phyloP scores from a whole-genome alignment of 2,888 invertebrate genomes.

The Lycophotia porphyrea region DNA sequence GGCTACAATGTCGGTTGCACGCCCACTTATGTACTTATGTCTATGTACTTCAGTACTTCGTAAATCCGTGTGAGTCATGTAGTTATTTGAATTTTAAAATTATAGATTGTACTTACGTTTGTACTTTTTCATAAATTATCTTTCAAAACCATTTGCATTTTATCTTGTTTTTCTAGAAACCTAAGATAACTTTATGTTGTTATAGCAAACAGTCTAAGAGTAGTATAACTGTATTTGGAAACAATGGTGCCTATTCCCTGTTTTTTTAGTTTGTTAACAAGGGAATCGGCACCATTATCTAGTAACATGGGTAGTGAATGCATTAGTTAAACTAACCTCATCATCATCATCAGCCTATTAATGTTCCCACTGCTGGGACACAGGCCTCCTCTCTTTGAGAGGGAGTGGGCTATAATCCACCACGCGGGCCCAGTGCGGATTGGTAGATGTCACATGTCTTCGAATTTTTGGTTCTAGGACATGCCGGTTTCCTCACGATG shows the following conservation, averaged over 20 bases:
- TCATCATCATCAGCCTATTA: too few relatives aligned
- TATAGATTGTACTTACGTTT: not conserved
- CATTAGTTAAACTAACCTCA: not conserved
- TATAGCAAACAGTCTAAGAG: not conserved
- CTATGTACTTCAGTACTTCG: conserved; percentile 7
- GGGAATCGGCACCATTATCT: too few relatives aligned
- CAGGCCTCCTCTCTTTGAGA: too few relatives aligned
- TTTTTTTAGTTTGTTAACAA: too few relatives aligned
- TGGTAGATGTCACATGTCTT: too few relatives aligned
- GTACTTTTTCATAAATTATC: not conserved
- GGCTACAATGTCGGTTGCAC: conserved; percentile 40
- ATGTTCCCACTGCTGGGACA: too few relatives aligned
- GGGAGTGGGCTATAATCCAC: too few relatives aligned
- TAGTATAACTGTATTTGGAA: not conserved
- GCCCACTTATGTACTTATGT: conserved; percentile 48
- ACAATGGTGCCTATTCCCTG: too few relatives aligned
- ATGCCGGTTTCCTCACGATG: too few relatives aligned
- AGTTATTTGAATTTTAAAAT: conserved; percentile 1
- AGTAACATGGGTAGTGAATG: not conserved
- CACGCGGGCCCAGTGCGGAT: too few relatives aligned
- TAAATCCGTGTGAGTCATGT: conserved; percentile 54
- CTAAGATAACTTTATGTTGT: not conserved
- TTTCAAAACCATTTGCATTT: not conserved
- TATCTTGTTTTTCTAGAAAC: not conserved
- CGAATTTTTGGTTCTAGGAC: too few relatives aligned